These are phyloP conservation scores for Chlorops oryzae DNA, from an alignment of 1,140 invertebrate genomes.

Conservation along the genomic window DNA sequence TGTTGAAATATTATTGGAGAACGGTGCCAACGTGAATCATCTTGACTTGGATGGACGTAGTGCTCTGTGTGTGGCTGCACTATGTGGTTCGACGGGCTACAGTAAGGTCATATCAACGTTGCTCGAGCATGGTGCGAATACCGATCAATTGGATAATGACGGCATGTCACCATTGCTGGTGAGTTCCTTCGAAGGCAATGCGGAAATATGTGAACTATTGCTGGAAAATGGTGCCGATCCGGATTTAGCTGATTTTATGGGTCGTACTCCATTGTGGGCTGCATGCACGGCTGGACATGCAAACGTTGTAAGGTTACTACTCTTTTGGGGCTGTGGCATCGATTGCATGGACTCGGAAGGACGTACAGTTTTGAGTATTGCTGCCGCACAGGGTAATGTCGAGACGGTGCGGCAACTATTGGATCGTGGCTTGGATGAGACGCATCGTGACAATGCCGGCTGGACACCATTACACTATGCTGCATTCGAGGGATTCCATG, in stretches of 20 bases:
- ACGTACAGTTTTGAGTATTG: constrained; percentile 78
- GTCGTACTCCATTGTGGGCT: constrained; percentile 73
- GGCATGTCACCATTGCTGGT: constrained; percentile 89
- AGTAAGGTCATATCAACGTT: constrained; percentile 66
- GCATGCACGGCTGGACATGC: constrained; percentile 82
- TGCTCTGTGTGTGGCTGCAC: constrained; percentile 82
- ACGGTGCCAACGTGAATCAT: constrained; percentile 79
- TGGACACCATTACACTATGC: constrained; percentile 92
- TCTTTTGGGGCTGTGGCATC: constrained; percentile 86
- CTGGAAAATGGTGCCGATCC: constrained; percentile 82
- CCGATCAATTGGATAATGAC: constrained; percentile 85
- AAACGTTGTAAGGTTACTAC: constrained; percentile 67
- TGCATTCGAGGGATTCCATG: constrained; percentile 84
- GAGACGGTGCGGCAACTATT: constrained; percentile 84
- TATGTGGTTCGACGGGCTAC: constrained; percentile 83
- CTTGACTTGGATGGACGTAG: constrained; percentile 86
- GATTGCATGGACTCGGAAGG: constrained; percentile 88
- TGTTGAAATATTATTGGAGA: constrained; percentile 75
- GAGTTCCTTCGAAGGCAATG: constrained; percentile 82
- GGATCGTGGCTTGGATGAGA: constrained; percentile 84
- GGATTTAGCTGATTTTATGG: constrained; percentile 73
- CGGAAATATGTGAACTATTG: constrained; percentile 75
- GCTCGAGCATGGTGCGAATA: constrained; percentile 76
- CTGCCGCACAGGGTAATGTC: constrained; percentile 77
- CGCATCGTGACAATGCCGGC: constrained; percentile 84